A percentile compares a stretch with the other conserved stretches of the same genome.
These are phyloP conservation scores for Bradypus variegatus DNA, from an alignment of 2,797 vertebrate species.

Conservation along the genomic window DNA sequence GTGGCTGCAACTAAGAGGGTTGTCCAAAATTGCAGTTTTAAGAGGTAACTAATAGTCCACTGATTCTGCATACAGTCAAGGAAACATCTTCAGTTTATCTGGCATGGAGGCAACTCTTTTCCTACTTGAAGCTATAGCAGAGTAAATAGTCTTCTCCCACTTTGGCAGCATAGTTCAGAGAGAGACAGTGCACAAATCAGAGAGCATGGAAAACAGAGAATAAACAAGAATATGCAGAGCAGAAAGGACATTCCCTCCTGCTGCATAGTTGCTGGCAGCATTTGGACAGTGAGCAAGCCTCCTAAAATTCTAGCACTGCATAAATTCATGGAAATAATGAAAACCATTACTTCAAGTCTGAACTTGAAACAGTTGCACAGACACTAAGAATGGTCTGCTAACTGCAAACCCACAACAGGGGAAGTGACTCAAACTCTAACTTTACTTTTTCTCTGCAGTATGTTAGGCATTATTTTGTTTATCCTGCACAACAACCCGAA, in stretches of 20 bases:
- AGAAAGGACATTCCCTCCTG: not conserved
- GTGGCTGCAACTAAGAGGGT: not conserved
- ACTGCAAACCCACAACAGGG: not conserved
- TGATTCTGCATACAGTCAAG: not conserved
- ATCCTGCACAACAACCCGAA: not conserved
- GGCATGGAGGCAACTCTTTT: not conserved
- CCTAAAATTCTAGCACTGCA: not conserved
- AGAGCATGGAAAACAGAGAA: conserved; percentile 17
- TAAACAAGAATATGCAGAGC: not conserved
- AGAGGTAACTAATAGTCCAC: not conserved
- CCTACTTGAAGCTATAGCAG: not conserved
- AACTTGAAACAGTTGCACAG: not conserved
- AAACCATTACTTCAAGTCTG: not conserved
- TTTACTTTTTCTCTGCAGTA: not conserved
- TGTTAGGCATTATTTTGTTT: not conserved
- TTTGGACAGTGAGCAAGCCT: not conserved
- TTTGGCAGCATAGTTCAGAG: conserved; percentile 14
- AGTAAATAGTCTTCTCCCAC: not conserved
- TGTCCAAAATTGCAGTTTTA: not conserved
- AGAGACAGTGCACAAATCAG: not conserved
- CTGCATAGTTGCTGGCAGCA: not conserved
- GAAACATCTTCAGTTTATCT: not conserved
- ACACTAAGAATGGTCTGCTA: not conserved
- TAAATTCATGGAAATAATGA: not conserved
- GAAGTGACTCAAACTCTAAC: not conserved